Evolutionary conservation across 1,140 invertebrate genomes (phyloP), one percentile per base, ranked within the genome.

Genomic region (Magallana gigas): DNA sequence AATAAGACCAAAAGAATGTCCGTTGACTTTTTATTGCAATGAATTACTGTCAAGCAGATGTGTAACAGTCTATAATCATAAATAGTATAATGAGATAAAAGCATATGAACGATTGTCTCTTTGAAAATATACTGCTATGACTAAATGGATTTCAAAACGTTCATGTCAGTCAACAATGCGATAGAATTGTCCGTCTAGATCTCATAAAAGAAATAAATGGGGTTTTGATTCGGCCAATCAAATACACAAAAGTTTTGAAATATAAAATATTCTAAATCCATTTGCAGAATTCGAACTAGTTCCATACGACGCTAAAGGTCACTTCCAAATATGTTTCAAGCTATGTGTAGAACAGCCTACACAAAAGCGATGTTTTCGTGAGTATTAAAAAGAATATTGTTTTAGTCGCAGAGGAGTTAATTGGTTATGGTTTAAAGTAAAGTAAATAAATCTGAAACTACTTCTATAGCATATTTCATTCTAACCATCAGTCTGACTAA

Each of bases 41-140:
- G 68, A 76, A 64, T 64, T 64, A 64, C 23, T 76, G 68, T 76
- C 23, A 76, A 76, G 68, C 23, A 76, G 68, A 76, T 76, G 29
- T 76, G 29, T 76, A 48, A 48, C 36, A 48, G 36, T 48, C 36
- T 48, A 18, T 48, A 18, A 29, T 76, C 68, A 76, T 76, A 76
- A 76, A 76, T 76, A 76, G 23, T 29, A 62, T 62, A 12, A 29
- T 76, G 9, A 76, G 36, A 76, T 29, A 29, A 76, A 62, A 62
- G 60, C 14, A 12, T 6, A 12, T 6, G n/a, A 11, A 11, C 60
- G 68, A 76, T 76, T 76, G 68, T 76, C 68, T 2, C 23, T 76
- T 18, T 76, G 68, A 29, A 36, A 29, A 36, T 76, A 36, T 76
- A 64, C 60, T 64, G 18, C 8, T 64, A 64, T 18, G 60, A 7